Evolutionary conservation across 2,888 invertebrate species (phyloP).

Genomic region (Sphaerophoria rueppellii): DNA sequence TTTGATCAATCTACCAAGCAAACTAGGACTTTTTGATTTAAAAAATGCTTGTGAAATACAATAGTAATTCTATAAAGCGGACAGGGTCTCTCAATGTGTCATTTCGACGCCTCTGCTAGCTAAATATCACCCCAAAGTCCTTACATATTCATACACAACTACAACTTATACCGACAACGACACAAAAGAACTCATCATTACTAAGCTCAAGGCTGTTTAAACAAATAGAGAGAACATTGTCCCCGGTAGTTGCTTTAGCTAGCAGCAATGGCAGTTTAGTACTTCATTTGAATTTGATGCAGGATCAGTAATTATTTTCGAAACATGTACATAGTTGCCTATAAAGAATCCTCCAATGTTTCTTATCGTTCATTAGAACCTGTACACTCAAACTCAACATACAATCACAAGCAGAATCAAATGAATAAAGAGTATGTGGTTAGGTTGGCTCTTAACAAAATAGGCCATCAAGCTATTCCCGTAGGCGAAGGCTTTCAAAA

Average conservation of each 20-base stretch:
- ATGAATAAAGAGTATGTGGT: constrained; percentile 25
- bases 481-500: constrained; percentile 34
- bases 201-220: constrained; percentile 56
- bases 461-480: constrained; percentile 36
- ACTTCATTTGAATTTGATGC: constrained; percentile 57
- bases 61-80: no score
- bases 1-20: no score
- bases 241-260: background rate
- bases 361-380: background rate
- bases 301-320: constrained; percentile 65
- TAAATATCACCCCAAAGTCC: no score
- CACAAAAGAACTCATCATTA: constrained; percentile 66
- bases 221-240: constrained; percentile 33
- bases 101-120: no score
- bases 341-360: background rate
- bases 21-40: no score
- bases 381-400: background rate
- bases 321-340: constrained; percentile 17
- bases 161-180: background rate
- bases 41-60: no score
- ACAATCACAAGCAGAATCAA: background rate
- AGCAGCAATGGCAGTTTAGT: constrained; percentile 17
- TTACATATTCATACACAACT: background rate
- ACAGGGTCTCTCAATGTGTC: no score
- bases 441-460: constrained; percentile 34